Base-by-base conservation (phyloP, 2,113 vertebrate genomes). In the Sorex fumeus region DNA sequence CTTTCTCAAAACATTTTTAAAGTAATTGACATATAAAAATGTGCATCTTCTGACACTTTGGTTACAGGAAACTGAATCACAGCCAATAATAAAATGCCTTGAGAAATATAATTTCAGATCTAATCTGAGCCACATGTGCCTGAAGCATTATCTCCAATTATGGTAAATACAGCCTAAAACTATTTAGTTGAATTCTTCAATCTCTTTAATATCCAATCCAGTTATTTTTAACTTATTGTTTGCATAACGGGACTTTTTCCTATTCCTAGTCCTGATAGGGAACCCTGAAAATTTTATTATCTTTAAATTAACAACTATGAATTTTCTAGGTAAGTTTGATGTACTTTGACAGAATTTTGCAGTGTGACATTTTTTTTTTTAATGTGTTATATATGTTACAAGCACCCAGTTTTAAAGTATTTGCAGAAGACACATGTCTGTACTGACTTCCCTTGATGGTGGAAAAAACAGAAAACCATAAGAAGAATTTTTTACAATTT, bases 171-270 rank as follows among this genome's bases (percentile, higher is more conserved):
- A 71, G 13, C 2, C n/a, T 76, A 47, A 75, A 47, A 5, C 11
- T 75, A 13, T 34, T 69, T 83, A 50, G 34, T 74, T 45, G 50
- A 18, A 53, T 40, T 87, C 21, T 53, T 36, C 6, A 47, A 28
- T 10, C 13, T 25, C 27, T 90, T 72, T 74, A 47, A 74, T 43
- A 10, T 60, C 62, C 62, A 71, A 28, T 6, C 8, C 36, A n/a
- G 60, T 87, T n/a, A 83, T 89, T 92, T 18, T 18, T 86, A 79
- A 8, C 57, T 77, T 8, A 36, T 50, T 78, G 5, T 66, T 87
- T 87, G 6, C 18, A 23, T 81, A 47, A 10, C 79, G 77, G 1
- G 40, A 32, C 50, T 79, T 93, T 67, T 77, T 16, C n/a, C 16
- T 72, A 2, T n/a, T 40, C 60, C 25, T 28, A 28, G 60, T 90